Evolutionary conservation across 2,113 vertebrate genomes (phyloP).

Genomic region (Piprites chloris): DNA sequence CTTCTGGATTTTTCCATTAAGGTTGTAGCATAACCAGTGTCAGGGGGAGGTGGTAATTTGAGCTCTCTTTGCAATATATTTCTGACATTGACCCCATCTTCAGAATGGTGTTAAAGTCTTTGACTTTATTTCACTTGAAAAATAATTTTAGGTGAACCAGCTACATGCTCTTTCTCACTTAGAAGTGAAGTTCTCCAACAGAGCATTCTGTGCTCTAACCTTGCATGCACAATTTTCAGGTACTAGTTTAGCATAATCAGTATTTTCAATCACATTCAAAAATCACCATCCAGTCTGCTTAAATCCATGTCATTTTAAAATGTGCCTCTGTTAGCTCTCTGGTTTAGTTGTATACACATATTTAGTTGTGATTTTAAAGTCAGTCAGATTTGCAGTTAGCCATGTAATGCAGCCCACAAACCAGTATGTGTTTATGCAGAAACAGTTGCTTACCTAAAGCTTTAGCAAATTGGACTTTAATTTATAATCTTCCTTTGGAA

Average conservation of each 20-base stretch:
- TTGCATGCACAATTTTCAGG: not conserved
- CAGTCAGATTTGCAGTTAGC: conserved; percentile 7
- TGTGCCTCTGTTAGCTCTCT: not conserved
- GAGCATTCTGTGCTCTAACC: not conserved
- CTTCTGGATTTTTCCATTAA: conserved; percentile 15
- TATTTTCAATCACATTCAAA: conserved; percentile 21
- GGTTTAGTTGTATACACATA: not conserved
- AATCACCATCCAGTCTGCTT: not conserved
- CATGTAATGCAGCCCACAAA: conserved; percentile 30
- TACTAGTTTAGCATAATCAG: not conserved
- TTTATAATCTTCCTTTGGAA: conserved; percentile 31
- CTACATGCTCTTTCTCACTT: not conserved
- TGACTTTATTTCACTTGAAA: not conserved
- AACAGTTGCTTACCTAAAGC: conserved; percentile 43
- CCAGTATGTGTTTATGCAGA: conserved; percentile 27
- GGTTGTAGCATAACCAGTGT: not conserved
- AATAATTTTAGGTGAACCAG: not conserved
- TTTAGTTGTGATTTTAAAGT: conserved; percentile 20
- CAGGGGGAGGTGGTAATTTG: not conserved
- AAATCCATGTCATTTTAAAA: not conserved
- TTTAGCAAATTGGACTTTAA: conserved; percentile 32
- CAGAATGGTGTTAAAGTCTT: not conserved
- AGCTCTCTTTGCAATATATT: not conserved
- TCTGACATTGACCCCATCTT: not conserved
- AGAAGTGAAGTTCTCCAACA: not conserved